Evolutionary conservation across 2,113 vertebrate species (phyloP), one percentile per base, ranked within the genome.

Genomic region (Eubucco bourcierii): DNA sequence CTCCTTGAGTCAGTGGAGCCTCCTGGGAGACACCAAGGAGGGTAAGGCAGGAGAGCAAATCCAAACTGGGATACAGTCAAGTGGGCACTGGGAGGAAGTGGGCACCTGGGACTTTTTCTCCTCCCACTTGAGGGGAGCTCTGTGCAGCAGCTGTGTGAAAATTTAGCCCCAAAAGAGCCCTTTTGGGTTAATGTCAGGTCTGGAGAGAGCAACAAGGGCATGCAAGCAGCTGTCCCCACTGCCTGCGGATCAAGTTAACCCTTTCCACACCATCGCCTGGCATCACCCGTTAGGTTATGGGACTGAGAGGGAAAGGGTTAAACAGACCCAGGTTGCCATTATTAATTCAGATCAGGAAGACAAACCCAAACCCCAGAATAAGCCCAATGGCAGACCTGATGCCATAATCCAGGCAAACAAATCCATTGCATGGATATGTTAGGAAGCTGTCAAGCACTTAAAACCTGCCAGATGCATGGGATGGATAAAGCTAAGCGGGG

Each of bases 381-480:
- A 73, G 37, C 25, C 61, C 61, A n/a, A 15, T 0, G 7, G 31
- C 27, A 24, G 74, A 50, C 33, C 39, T 27, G 4, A 7, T 1
- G 47, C 75, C 58, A 11, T 94, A 91, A 93, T 90, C 87, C 81
- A 13, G 37, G 44, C 6, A 2, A n/a, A 47, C 29, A 88, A 90
- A 95, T 76, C 74, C 83, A 9, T 3, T 0, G 7, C 60, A 5
- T 56, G 15, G 12, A 9, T 3, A 25, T 1, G 11, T 44, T 37
- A 15, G 16, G 80, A 63, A 53, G 59, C 79, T 81, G 61, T 79
- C 1, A 23, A 18, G 81, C 2, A 7, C 37, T 78, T 33, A 60
- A 41, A 41, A 67, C 60, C 80, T n/a, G 80, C 91, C 93, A 93
- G 94, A 91, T 88, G 93, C 84, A 66, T 7, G 31, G 75, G 50